These are phyloP conservation scores for Ibycter americanus DNA, from an alignment of 2,797 vertebrate species.

Conservation along the genomic window DNA sequence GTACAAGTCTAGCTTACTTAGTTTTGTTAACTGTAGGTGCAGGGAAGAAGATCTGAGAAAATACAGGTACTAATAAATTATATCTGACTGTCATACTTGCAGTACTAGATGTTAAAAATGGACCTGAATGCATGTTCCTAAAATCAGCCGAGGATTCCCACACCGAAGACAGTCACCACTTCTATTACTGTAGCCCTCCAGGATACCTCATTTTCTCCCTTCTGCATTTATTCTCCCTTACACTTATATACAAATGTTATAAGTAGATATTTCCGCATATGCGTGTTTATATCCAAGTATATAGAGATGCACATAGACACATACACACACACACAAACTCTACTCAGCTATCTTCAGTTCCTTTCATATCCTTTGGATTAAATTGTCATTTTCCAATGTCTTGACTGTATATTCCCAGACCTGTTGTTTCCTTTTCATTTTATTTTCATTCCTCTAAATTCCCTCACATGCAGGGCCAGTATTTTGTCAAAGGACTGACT, in stretches of 20 bases:
- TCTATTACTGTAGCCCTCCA: neutral
- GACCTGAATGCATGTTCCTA: neutral
- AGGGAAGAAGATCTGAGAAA: neutral
- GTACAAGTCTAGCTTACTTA: neutral
- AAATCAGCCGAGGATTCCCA: neutral
- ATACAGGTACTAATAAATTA: neutral
- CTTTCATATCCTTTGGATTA: neutral
- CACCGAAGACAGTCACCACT: neutral
- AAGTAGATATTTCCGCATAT: neutral
- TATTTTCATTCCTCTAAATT: neutral
- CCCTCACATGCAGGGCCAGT: no score
- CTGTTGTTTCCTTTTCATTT: neutral
- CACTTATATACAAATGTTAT: neutral
- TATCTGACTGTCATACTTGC: neutral
- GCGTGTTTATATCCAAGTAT: neutral
- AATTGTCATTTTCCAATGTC: neutral
- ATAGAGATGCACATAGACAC: neutral
- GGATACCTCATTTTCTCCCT: neutral
- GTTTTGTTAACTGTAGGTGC: neutral
- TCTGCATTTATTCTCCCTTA: neutral
- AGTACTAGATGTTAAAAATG: neutral
- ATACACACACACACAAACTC: neutral
- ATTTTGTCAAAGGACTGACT: neutral
- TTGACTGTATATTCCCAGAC: neutral
- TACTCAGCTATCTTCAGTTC: neutral